Percentiles rank a stretch among this genome's conserved stretches.
These are phyloP conservation scores for Arctocebus calabarensis DNA, from an alignment of 2,797 vertebrate species.

Conservation along the genomic window DNA sequence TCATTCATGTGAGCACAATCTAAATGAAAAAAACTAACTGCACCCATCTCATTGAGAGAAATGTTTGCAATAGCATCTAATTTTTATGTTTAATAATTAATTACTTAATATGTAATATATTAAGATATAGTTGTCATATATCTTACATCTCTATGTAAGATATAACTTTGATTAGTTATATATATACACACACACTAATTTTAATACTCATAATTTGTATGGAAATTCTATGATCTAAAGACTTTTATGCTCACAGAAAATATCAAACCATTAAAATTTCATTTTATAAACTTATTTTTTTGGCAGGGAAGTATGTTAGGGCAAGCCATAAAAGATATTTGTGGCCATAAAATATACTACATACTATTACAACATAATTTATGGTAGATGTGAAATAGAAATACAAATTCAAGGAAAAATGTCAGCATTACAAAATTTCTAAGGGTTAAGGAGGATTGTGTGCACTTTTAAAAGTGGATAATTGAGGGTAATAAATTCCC, in stretches of 20 bases:
- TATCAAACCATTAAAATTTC: background rate
- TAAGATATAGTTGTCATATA: background rate
- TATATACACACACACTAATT: background rate
- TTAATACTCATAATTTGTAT: background rate
- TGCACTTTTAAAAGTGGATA: conserved; percentile 26
- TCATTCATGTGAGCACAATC: background rate
- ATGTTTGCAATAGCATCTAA: background rate
- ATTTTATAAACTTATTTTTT: conserved; percentile 43
- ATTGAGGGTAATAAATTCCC: conserved; percentile 5
- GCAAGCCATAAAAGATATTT: conserved; percentile 12
- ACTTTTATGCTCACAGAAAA: conserved; percentile 28
- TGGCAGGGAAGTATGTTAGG: background rate
- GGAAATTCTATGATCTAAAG: conserved; percentile 6
- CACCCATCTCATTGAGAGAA: background rate
- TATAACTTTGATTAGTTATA: background rate
- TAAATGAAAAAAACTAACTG: background rate
- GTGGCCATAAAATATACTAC: background rate
- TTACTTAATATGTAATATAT: background rate
- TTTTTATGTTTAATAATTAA: background rate
- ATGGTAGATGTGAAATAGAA: background rate
- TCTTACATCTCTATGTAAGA: no score
- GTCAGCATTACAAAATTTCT: conserved; percentile 36
- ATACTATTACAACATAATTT: conserved; percentile 19
- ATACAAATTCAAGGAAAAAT: conserved; percentile 57
- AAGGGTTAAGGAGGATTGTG: conserved; percentile 1